Evolutionary conservation across 2,797 vertebrate species (phyloP).

Genomic region (Chiloscyllium punctatum): DNA sequence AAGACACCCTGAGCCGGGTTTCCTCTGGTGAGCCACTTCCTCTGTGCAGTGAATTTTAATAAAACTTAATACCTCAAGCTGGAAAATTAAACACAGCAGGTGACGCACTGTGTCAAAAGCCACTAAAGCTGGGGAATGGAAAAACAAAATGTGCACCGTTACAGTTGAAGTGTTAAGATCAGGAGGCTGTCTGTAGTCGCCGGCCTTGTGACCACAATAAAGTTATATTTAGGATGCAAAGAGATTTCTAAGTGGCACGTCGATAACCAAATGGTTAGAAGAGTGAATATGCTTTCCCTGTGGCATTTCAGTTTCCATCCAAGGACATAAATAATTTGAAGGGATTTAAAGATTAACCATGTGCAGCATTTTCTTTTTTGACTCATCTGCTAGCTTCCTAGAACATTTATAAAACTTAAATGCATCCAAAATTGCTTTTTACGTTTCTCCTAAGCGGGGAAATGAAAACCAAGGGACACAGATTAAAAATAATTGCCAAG

Average conservation of each 20-base stretch:
- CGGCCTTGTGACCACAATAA: background rate
- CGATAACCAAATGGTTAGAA: background rate
- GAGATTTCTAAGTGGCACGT: too few species aligned
- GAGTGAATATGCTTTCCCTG: background rate
- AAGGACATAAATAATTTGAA: background rate
- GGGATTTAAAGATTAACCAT: background rate
- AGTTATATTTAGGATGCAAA: background rate
- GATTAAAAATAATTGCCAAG: background rate
- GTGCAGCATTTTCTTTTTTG: background rate
- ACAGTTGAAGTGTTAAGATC: background rate
- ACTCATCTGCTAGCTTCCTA: background rate
- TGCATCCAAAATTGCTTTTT: background rate
- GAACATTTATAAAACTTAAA: background rate
- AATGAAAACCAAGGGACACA: background rate
- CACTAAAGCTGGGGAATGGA: background rate
- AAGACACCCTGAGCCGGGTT: background rate
- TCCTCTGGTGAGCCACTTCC: conserved; percentile 31
- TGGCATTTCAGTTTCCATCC: background rate
- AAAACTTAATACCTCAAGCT: background rate
- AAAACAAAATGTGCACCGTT: background rate
- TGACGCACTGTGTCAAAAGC: background rate
- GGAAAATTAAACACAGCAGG: background rate
- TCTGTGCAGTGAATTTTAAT: background rate
- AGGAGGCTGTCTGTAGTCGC: background rate
- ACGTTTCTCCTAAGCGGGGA: background rate